Evolutionary conservation across 2,797 vertebrate species (phyloP).

Genomic region (Sorex maritimensis): DNA sequence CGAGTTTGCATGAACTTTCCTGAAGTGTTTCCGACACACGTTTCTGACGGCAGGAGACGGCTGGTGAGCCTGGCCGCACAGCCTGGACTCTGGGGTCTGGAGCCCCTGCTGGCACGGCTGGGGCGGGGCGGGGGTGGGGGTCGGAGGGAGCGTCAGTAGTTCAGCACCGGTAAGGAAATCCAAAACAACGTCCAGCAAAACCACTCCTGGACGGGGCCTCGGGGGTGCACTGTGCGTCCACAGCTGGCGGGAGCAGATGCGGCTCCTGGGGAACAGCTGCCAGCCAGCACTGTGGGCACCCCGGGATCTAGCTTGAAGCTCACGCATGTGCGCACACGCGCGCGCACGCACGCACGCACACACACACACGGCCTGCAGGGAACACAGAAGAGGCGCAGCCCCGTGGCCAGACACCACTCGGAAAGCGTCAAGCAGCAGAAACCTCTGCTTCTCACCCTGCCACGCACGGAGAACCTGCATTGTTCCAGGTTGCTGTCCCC

Average conservation of each 20-base stretch:
- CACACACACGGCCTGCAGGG: not conserved
- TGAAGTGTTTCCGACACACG: no score
- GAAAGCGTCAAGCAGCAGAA: not conserved
- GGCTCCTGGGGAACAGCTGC: not conserved
- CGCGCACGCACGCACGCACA: no score
- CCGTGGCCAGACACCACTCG: no score
- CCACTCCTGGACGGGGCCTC: not conserved
- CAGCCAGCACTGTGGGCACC: not conserved
- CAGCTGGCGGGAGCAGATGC: not conserved
- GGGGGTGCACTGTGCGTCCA: not conserved
- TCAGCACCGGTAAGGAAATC: not conserved
- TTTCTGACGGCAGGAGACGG: no score
- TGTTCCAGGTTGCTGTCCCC: not conserved
- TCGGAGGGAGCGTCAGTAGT: no score
- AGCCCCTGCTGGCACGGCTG: no score
- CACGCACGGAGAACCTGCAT: not conserved
- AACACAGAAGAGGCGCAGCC: not conserved
- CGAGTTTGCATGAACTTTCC: no score
- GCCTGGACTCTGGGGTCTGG: no score
- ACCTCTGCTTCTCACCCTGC: not conserved
- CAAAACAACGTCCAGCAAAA: not conserved
- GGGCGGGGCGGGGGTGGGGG: no score
- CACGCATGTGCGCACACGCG: no score
- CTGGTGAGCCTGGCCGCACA: no score
- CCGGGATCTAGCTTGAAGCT: not conserved